Evolutionary conservation across 2,797 vertebrate genomes (phyloP).

Genomic region (Dendrocincla fuliginosa): DNA sequence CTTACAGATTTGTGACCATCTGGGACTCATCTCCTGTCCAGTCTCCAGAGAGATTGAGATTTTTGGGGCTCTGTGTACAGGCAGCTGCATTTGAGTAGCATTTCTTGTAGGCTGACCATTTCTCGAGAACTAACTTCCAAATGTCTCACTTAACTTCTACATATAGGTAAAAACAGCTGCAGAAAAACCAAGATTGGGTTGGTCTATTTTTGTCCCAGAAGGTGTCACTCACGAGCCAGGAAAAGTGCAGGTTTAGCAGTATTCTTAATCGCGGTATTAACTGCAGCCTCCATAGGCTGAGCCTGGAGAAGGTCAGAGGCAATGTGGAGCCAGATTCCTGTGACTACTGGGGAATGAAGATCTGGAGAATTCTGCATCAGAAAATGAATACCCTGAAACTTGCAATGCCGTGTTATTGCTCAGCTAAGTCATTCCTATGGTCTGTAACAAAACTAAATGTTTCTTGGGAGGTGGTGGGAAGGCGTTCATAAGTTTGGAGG

Average conservation of each 20-base stretch:
- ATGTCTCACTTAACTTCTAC: neutral
- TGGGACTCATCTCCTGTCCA: neutral
- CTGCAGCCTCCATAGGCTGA: neutral
- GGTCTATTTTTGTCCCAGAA: slow-evolving; percentile 44
- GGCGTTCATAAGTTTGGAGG: neutral
- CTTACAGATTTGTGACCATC: neutral
- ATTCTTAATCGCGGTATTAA: neutral
- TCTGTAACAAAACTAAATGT: neutral
- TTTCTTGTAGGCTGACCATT: neutral
- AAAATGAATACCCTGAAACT: neutral
- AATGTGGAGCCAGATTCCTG: neutral
- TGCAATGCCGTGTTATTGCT: neutral
- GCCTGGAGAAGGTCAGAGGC: neutral
- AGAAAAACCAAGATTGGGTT: neutral
- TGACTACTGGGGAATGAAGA: neutral
- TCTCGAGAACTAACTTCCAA: neutral
- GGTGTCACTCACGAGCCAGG: slow-evolving; percentile 59
- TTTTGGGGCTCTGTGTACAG: neutral
- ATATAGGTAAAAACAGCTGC: neutral
- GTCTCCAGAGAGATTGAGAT: neutral
- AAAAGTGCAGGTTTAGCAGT: neutral
- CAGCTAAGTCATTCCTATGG: neutral
- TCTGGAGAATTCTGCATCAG: neutral
- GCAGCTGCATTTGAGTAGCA: neutral
- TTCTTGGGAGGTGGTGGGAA: neutral